phyloP scores from a whole-genome alignment of 2,888 invertebrate species.

The Plagiodera versicolora region DNA sequence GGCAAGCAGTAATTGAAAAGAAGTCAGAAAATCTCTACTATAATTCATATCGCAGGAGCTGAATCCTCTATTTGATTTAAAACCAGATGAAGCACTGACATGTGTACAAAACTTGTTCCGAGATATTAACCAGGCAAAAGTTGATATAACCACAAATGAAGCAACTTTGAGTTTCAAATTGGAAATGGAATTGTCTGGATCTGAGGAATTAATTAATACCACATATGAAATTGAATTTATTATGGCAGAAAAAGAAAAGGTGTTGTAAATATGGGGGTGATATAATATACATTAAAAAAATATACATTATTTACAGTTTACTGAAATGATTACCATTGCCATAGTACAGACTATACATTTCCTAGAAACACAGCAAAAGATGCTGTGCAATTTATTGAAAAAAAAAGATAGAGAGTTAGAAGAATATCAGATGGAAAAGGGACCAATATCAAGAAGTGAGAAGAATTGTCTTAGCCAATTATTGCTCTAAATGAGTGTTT shows the following conservation, averaged over 20 bases:
- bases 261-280: constrained; percentile 7
- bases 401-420: constrained; percentile 62
- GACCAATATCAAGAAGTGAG: constrained; percentile 56
- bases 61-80: constrained; percentile 45
- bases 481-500: neutral
- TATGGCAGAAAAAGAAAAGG: constrained; percentile 30
- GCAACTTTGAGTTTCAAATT: constrained; percentile 28
- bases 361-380: constrained; percentile 55
- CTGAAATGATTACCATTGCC: constrained; percentile 47
- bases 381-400: constrained; percentile 53
- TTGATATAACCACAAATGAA: constrained; percentile 21
- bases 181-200: constrained; percentile 14
- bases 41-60: constrained; percentile 36
- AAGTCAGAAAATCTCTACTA: neutral
- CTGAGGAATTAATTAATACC: constrained; percentile 28
- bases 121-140: constrained; percentile 24
- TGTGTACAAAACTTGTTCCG: constrained; percentile 26
- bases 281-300: neutral
- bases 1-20: neutral
- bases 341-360: constrained; percentile 55
- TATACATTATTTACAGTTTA: constrained; percentile 33
- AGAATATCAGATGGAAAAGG: constrained; percentile 59
- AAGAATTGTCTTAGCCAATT: neutral
- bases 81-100: constrained; percentile 32
- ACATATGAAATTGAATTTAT: constrained; percentile 35